Evolutionary conservation across 2,888 invertebrate genomes (phyloP), one percentile per base, ranked within the genome.

Genomic region (Muscina levida): DNA sequence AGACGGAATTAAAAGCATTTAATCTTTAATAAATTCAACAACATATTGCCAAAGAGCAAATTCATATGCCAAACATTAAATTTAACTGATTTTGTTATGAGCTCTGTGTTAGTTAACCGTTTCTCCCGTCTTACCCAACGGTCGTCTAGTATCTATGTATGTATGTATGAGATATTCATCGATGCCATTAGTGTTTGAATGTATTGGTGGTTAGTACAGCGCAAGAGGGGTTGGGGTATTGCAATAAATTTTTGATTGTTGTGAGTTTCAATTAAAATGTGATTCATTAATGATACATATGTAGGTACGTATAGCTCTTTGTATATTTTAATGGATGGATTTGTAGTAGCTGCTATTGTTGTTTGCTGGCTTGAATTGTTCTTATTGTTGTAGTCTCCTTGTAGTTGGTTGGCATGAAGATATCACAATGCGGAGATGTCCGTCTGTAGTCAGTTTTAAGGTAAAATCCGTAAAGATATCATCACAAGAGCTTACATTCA

Each of bases 241-340:
- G 26, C 51, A 56, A 56, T 57, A 31, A 31, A 31, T 31, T 31
- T 31, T 31, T 31, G 31, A 31, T 39, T 59, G 19, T n/a, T 17
- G n/a, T 53, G 22, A 22, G 15, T 57, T 59, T 59, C 39, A 59
- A 59, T 57, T 57, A 31, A 31, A 57, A 57, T 59, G 10, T 59
- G 59, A 39, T 17, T 59, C 37, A 59, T 59, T 59, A 31, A 39
- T 24, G 17, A 59, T 39, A 39, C 24, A 59, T 59, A 19, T 59
- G 11, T 39, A 4, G 10, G 39, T 10, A 19, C 17, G 10, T 10
- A 59, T 59, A 19, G 22, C 31, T 31, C 31, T 31, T 31, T 31
- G 31, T 31, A 5, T 31, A 8, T 31, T 31, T 31, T 31, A 31
- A 31, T 3, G 8, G 31, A 31, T 31, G 8, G 8, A 31, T 31